Conservation (phyloP, 2,797 vertebrate species). For the Bovichtus variegatus region DNA sequence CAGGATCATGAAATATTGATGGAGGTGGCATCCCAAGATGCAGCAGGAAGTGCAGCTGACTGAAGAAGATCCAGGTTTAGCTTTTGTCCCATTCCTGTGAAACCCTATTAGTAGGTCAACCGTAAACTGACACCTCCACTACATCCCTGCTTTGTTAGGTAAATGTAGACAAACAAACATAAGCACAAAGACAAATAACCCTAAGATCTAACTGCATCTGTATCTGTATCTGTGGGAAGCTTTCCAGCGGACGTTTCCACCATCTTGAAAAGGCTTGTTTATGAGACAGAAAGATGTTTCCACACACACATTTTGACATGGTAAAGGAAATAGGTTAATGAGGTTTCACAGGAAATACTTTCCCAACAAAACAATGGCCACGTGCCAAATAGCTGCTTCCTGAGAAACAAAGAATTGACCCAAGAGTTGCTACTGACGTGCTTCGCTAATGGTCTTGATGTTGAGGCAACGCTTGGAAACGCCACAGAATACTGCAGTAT, state of each 20-base stretch:
- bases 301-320: conserved; percentile 42
- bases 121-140: background rate
- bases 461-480: background rate
- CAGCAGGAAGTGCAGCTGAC: background rate
- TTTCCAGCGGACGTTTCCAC: conserved; percentile 26
- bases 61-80: background rate
- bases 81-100: background rate
- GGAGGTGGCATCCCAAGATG: background rate
- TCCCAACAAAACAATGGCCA: conserved; percentile 28
- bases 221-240: background rate
- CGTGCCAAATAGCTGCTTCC: conserved; percentile 6
- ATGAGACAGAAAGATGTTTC: conserved; percentile 22
- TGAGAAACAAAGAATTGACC: background rate
- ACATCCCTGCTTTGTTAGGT: background rate
- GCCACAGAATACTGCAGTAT: background rate
- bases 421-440: background rate
- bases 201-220: background rate
- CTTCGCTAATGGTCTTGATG: background rate
- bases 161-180: background rate
- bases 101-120: background rate
- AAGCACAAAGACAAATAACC: background rate
- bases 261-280: conserved; percentile 12
- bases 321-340: conserved; percentile 5
- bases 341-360: conserved; percentile 49
- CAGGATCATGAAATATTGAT: conserved; percentile 8